A percentile compares a stretch with the other conserved stretches of the same genome.
Conservation (phyloP, 1,140 invertebrate species). For the Camponotus floridanus region DNA sequence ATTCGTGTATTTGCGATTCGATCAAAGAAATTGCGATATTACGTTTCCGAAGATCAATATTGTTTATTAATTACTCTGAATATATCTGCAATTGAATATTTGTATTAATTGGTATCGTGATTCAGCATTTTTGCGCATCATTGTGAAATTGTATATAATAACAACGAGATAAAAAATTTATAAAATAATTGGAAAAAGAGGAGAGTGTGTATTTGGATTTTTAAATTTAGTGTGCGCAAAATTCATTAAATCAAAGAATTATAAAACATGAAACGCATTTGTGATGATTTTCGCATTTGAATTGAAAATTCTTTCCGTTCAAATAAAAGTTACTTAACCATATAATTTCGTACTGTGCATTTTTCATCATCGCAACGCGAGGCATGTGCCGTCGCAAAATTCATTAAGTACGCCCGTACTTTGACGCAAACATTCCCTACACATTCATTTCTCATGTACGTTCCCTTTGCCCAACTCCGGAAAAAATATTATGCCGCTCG, state of each 20-base stretch:
- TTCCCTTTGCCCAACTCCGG: neutral
- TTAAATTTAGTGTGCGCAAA: neutral
- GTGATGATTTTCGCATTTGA: neutral
- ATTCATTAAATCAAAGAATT: conserved; percentile 32
- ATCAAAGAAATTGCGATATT: neutral
- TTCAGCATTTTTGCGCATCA: conserved; percentile 15
- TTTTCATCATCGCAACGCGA: neutral
- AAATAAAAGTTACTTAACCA: conserved; percentile 1
- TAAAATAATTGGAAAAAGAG: neutral
- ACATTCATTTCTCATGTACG: neutral
- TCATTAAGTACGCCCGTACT: conserved; percentile 5
- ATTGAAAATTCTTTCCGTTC: neutral
- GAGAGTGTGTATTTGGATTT: neutral
- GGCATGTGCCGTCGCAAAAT: neutral
- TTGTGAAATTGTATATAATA: neutral
- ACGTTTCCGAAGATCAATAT: conserved; percentile 24
- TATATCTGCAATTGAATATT: neutral
- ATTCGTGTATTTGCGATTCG: conserved; percentile 15
- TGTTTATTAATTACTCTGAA: conserved; percentile 8
- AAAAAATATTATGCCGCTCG: neutral
- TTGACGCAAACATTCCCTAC: neutral
- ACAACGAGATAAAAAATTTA: neutral
- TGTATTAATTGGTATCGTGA: neutral
- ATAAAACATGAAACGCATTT: neutral
- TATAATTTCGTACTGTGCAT: conserved; percentile 3